These are phyloP conservation scores for Penaeus chinensis DNA, from an alignment of 1,140 invertebrate species.

Conservation along the genomic window DNA sequence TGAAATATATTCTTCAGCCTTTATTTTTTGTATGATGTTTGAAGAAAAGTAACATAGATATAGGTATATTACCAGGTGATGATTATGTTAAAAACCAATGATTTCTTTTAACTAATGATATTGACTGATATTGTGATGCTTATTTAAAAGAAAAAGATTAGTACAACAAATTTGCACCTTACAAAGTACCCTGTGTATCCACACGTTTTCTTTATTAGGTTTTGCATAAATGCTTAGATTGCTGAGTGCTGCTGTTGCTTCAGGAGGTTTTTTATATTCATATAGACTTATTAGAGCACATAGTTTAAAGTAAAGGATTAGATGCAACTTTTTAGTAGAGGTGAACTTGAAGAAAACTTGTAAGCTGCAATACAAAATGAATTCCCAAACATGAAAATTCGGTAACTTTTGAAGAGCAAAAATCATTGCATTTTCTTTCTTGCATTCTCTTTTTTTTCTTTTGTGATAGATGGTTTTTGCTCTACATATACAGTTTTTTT, in stretches of 20 bases:
- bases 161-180: conserved; percentile 38
- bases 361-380: too few relatives aligned
- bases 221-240: neutral
- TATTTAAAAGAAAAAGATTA: conserved; percentile 25
- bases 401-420: too few relatives aligned
- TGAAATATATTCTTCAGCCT: conserved; percentile 20
- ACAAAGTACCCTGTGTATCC: conserved; percentile 39
- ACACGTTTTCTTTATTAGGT: conserved; percentile 21
- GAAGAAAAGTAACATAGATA: neutral
- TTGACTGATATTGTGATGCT: neutral
- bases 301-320: neutral
- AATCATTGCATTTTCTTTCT: too few relatives aligned
- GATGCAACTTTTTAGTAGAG: too few relatives aligned
- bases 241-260: conserved; percentile 29
- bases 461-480: too few relatives aligned
- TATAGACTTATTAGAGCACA: neutral
- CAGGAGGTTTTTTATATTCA: conserved; percentile 21
- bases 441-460: too few relatives aligned
- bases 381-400: too few relatives aligned
- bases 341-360: too few relatives aligned
- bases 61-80: neutral
- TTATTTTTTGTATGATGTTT: conserved; percentile 34
- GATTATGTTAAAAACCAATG: neutral
- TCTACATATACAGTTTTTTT: too few relatives aligned
- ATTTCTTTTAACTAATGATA: conserved; percentile 5